Base-by-base conservation (phyloP, 2,888 invertebrate genomes). In the Pristionchus japonicus region DNA sequence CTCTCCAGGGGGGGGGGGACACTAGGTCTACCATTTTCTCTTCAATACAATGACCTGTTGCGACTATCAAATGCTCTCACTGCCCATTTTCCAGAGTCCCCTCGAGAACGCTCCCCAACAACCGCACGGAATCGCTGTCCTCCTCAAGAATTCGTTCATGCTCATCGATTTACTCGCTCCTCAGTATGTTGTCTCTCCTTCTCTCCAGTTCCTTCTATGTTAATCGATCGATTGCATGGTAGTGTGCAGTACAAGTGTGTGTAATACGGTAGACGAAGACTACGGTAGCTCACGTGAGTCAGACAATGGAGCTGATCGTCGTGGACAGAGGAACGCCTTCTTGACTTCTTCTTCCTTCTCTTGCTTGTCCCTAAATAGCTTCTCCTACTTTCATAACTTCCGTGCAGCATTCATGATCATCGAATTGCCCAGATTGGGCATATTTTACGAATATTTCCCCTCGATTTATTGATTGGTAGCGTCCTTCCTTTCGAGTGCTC, bases 101-200 rank as follows among this genome's bases (percentile, higher is more conserved):
- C 70, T 64, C 1, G 82, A 82, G 61, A 80, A 89, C 1, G 89
- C 98, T 95, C 97, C 97, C 95, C 98, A 98, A 95, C 98, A 99
- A 95, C 99, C 99, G 87, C 98, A 97, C 95, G 98, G 98, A 94
- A 97, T 99, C 95, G 97, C 98, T 94, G 99, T 99, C 93, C 96
- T 99, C 89, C 96, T 99, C 93, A 98, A 98, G 96, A 97, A 98
- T 96, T 99, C 99, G 96, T 96, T 99, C 95, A 98, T 99, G 95
- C 97, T 99, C 94, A 97, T 99, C 95, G 99, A 99, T 96, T 96
- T 99, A 94, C 97, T 97, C 95, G 97, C 97, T 85, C 96, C 97
- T 89, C 98, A 98, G 95, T 96, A 17, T 43, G 80, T 47, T 11
- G 34, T 37, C 17, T 20, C 13, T 64, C 37, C 70, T 4, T 70